Conservation (phyloP, 2,888 invertebrate species). For the Rutpela maculata region DNA sequence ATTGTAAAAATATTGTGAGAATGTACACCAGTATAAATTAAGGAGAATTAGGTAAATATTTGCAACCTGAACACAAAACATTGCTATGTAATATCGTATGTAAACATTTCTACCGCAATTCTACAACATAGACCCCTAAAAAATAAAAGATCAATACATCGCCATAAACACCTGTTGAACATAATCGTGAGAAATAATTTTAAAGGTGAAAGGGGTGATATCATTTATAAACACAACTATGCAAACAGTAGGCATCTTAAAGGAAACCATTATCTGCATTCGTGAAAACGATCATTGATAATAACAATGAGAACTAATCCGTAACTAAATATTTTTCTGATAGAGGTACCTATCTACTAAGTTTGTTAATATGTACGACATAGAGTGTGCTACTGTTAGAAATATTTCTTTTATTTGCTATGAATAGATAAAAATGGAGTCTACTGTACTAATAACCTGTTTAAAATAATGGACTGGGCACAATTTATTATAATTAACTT, state of each 20-base stretch:
- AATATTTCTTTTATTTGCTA: not conserved
- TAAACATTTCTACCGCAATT: conserved; percentile 26
- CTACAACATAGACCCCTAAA: conserved; percentile 20
- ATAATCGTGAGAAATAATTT: conserved; percentile 34
- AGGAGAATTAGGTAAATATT: not conserved
- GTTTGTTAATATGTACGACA: conserved; percentile 30
- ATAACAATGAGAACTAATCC: conserved; percentile 31
- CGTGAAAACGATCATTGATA: conserved; percentile 30
- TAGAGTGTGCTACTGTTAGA: conserved; percentile 26
- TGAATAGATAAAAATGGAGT: not conserved
- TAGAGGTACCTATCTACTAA: conserved; percentile 11
- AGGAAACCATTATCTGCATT: conserved; percentile 27
- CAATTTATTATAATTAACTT: not conserved
- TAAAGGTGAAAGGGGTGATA: conserved; percentile 23
- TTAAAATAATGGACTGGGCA: not conserved
- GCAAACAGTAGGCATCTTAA: conserved; percentile 34
- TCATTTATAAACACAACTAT: conserved; percentile 39
- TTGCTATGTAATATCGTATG: not conserved
- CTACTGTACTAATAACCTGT: not conserved
- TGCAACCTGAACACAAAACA: conserved; percentile 15
- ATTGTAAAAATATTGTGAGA: conserved; percentile 17
- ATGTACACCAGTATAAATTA: conserved; percentile 3
- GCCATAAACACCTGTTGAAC: conserved; percentile 37
- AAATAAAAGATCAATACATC: conserved; percentile 26
- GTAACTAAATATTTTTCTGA: conserved; percentile 35